Base-by-base conservation (phyloP, 2,888 invertebrate species). In the Neelides folsomi region DNA sequence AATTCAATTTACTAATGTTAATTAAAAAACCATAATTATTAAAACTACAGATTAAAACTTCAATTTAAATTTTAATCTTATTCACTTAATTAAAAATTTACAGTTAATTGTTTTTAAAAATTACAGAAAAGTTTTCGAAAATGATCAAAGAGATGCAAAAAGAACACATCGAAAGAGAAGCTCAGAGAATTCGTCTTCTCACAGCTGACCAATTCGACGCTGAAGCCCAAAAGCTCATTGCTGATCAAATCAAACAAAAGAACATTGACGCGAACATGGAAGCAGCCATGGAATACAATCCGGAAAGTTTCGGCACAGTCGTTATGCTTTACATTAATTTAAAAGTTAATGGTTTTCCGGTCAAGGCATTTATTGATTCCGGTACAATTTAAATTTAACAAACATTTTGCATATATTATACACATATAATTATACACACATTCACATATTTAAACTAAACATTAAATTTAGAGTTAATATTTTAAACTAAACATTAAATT, bases 201-300 rank as follows among this genome's bases (percentile, higher is more conserved):
- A 83, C 83, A 66, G 89, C 93, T 0, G 87, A 94, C 75, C 94
- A 94, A 0, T 94, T 95, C 69, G 93, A 94, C 71, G 83, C 88
- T 1, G 93, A 93, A 70, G 89, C 93, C 0, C 97, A 97, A 71
- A 77, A 85, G 56, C 77, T 92, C 67, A 95, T 97, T 63, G 94
- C 93, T 3, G 93, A 94, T 69, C 92, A 94, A 73, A 97, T 97
- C 58, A 78, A 85, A 65, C 89, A 86, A 67, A 87, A 93, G 69
- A 97, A 97, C 71, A 92, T 97, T 58, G 90, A 95, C 71, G 88
- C 90, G 0, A 95, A 95, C 68, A 95, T 97, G 94, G 92, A 95
- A 69, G 90, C 92, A 1, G 97, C 97, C 0, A 92, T 97, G 81
- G 97, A 98, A 69, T 90, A 90, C 70, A 90, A 94, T 72, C 98